phyloP scores from a whole-genome alignment of 2,797 vertebrate genomes.

The Sebastes hubbsi region DNA sequence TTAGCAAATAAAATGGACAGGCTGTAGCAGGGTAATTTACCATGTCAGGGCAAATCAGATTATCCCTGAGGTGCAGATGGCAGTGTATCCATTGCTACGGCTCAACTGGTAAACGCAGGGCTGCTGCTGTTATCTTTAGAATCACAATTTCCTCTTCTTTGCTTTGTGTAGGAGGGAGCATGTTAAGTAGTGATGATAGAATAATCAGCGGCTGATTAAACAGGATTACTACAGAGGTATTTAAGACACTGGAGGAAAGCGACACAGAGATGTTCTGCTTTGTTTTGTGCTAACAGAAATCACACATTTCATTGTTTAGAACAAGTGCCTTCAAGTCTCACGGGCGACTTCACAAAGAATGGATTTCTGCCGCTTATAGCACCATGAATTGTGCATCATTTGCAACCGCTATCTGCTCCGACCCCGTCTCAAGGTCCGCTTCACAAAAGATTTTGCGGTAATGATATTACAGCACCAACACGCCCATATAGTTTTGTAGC shows the following conservation, averaged over 20 bases:
- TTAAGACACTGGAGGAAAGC: constrained; percentile 44
- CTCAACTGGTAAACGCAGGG: constrained; percentile 46
- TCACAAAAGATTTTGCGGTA: background rate
- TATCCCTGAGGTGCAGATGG: constrained; percentile 72
- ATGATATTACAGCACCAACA: background rate
- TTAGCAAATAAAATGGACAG: constrained; percentile 72
- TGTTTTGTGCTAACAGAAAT: constrained; percentile 10
- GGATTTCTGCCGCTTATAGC: background rate
- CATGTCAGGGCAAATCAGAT: constrained; percentile 76
- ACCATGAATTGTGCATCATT: background rate
- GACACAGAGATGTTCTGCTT: background rate
- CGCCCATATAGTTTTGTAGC: background rate
- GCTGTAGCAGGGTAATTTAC: constrained; percentile 68
- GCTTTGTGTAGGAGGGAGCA: constrained; percentile 13
- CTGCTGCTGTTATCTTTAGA: constrained; percentile 42
- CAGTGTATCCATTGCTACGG: constrained; percentile 63
- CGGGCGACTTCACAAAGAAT: background rate
- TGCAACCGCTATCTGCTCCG: too few species aligned
- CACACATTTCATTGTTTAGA: background rate
- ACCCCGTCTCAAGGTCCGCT: too few species aligned
- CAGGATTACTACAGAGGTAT: constrained; percentile 41
- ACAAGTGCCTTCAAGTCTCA: background rate
- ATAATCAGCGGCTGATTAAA: constrained; percentile 49
- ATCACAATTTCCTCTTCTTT: constrained; percentile 34
- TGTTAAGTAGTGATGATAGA: constrained; percentile 38